Evolutionary conservation across 1,140 invertebrate genomes (phyloP), one percentile per base, ranked within the genome.

Genomic region (Cardiocondyla obscurior): DNA sequence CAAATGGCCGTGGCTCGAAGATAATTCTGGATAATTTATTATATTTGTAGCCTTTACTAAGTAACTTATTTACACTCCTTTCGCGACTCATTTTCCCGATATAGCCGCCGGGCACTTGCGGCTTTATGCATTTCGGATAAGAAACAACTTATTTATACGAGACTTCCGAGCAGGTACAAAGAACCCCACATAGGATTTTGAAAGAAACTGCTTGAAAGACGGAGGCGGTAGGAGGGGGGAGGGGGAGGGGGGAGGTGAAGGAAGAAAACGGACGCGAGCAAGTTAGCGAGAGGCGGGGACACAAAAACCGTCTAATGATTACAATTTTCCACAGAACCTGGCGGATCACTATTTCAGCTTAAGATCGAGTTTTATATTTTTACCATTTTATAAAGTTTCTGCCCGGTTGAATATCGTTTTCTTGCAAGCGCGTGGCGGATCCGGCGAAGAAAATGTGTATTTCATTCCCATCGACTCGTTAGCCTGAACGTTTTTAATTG

Each of bases 261-360:
- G 30, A 60, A 74, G 2, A 28, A 12, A 3, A 25, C 2, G n/a
- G 4, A n/a, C n/a, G 28, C 10, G 10, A 30, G 22, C 1, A 62
- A 28, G 22, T 2, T 12, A 82, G 14, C 14, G n/a, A 10, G 1
- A 6, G 12, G 28, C 3, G 5, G 46, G 14, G 22, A n/a, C n/a
- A 28, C 8, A 22, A 28, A 46, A n/a, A 5, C 10, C 2, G 14
- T 30, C 14, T 62, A 58, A 73, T 28, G 72, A 82, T 82, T 65
- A 65, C 19, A 39, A 77, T 36, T 83, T 36, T 77, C 22, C 39
- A 76, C 22, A 2, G 28, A 12, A 4, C 2, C 14, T 44, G 1
- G 30, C 3, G 22, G n/a, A 62, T 81, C 76, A 39, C 1, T 28
- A 8, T 53, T 42, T 51, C 12, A 33, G 7, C 3, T 28, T 36